These are phyloP conservation scores for Anhinga anhinga DNA, from an alignment of 2,113 vertebrate genomes.

Conservation along the genomic window DNA sequence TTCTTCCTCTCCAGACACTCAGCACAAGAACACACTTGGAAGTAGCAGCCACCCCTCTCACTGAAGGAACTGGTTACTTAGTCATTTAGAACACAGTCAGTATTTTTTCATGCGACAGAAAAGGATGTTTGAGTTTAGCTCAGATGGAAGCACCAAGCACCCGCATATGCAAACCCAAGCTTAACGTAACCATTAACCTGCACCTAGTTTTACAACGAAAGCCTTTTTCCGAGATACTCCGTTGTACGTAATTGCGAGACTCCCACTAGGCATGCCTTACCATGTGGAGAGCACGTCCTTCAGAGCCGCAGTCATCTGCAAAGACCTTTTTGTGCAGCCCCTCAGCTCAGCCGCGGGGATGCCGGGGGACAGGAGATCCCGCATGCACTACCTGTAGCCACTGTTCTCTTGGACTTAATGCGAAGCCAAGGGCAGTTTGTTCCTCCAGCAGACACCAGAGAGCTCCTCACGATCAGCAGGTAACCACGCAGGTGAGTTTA, in stretches of 20 bases:
- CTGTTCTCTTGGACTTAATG: background rate
- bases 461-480: background rate
- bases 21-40: background rate
- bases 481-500: background rate
- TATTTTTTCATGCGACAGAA: background rate
- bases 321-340: background rate
- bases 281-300: background rate
- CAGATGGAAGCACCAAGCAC: background rate
- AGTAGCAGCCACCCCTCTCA: background rate
- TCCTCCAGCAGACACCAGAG: background rate
- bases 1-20: background rate
- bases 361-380: no score
- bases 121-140: background rate
- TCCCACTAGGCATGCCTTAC: background rate
- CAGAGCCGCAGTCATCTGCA: background rate
- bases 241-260: accelerated
- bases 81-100: background rate
- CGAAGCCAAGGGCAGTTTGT: background rate
- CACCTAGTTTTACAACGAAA: background rate
- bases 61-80: background rate
- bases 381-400: background rate
- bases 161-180: background rate
- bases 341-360: background rate
- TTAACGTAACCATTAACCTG: background rate
- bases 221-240: background rate